Evolutionary conservation across 1,140 invertebrate genomes (phyloP), one percentile per base, ranked within the genome.

Genomic region (Anastrepha ludens): DNA sequence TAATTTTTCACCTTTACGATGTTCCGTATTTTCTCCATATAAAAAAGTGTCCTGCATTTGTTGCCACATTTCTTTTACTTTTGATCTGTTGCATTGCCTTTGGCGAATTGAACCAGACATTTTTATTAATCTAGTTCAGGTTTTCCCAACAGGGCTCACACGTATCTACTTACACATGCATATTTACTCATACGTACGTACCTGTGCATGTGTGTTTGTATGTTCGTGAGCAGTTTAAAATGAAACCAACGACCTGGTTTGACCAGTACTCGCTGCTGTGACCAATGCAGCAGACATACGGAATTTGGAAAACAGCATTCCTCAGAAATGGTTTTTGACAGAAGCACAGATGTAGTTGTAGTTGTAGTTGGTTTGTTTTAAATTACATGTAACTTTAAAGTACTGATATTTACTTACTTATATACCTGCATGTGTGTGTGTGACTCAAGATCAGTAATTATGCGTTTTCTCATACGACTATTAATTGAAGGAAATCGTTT

Each of bases 211-310:
- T 29, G 29, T 29, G 29, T 29, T 0, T 29, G 50, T 55, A 55
- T 55, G 50, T 17, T 29, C n/a, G 44, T 74, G 44, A 74, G 50
- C 29, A 29, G 85, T 58, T 62, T 44, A 15, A 86, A 86, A 86
- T n/a, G 85, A 86, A 86, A 86, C 85, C 62, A 86, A 86, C 85
- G 85, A 62, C 85, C 85, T 65, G 85, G 62, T 62, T 86, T 86
- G 58, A 86, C 85, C 85, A 86, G 58, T 86, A 86, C 44, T 86
- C 41, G 85, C 58, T 65, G 85, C 17, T 62, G 8, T 86, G 85
- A 44, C 58, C 85, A 62, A 6, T 15, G 59, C 44, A 65, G 85
- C 39, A 86, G 59, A 86, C 39, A 39, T n/a, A 17, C 47, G 74
- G 74, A 81, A 81, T 81, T 81, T 81, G 74, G 74, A 44, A 20